A percentile compares a stretch with the other conserved stretches of the same genome.
These are phyloP conservation scores for Drosophila kuntzei DNA, from an alignment of 2,888 invertebrate species.

Conservation along the genomic window DNA sequence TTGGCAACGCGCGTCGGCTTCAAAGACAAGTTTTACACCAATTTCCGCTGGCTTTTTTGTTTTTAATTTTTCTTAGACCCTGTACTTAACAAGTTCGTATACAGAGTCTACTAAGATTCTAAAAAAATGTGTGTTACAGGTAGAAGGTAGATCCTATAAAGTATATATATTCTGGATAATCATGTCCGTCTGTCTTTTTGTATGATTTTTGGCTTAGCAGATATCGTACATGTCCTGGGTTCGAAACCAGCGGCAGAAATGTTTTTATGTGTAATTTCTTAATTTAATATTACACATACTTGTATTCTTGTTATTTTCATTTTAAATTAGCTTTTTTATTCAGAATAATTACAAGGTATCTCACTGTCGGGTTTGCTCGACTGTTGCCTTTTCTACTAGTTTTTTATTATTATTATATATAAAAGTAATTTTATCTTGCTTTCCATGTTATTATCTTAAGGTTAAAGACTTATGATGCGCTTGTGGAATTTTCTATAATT, in stretches of 20 bases:
- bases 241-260: too few species aligned
- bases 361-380: not conserved
- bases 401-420: constrained; percentile 26
- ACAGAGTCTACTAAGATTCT: not conserved
- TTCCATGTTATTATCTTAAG: constrained; percentile 63
- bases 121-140: too few species aligned
- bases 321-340: not conserved
- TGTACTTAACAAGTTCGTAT: not conserved
- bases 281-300: too few species aligned
- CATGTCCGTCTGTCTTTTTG: too few species aligned
- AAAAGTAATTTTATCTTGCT: constrained; percentile 31
- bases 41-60: constrained; percentile 63
- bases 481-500: constrained; percentile 54
- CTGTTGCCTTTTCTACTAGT: not conserved
- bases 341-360: not conserved
- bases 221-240: too few species aligned
- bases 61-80: constrained; percentile 11
- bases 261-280: too few species aligned
- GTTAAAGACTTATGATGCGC: constrained; percentile 71
- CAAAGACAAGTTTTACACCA: constrained; percentile 76
- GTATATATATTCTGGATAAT: too few species aligned
- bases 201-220: too few species aligned
- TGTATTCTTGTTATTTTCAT: not conserved
- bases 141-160: too few species aligned
- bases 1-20: constrained; percentile 48